Percentiles rank a stretch among this genome's conserved stretches.
Evolutionary conservation across 2,797 vertebrate genomes (phyloP).

Genomic region (Danio choprae): DNA sequence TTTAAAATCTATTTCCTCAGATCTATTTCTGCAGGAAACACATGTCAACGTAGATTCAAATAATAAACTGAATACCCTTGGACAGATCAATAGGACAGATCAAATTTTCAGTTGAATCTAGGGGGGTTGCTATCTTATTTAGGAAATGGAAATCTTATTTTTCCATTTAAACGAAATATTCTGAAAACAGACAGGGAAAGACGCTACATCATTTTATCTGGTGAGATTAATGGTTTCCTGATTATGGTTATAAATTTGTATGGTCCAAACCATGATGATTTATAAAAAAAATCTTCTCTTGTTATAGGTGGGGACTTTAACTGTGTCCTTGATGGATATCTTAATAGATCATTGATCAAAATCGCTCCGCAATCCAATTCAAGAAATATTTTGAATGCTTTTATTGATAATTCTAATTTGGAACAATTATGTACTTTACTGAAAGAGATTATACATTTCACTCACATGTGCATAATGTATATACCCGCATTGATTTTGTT

Average conservation of each 20-base stretch:
- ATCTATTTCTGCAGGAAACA: background rate
- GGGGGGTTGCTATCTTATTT: background rate
- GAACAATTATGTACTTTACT: background rate
- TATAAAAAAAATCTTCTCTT: background rate
- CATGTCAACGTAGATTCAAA: background rate
- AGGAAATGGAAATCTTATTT: background rate
- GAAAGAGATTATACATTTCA: background rate
- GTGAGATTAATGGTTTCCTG: background rate
- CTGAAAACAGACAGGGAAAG: background rate
- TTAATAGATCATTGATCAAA: background rate
- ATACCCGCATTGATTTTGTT: background rate
- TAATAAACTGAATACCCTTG: background rate
- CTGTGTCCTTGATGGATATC: background rate
- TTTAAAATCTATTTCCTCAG: background rate
- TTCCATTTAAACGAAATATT: background rate
- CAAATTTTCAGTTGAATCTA: background rate
- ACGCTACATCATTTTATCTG: background rate
- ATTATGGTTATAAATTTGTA: background rate
- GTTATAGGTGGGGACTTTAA: background rate
- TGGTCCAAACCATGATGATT: background rate
- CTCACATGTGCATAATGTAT: background rate
- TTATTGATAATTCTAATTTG: background rate
- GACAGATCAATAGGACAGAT: background rate
- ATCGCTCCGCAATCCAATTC: background rate
- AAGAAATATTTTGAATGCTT: background rate